Evolutionary conservation across 2,888 invertebrate species (phyloP).

Genomic region (Pharmacophagus antenor): DNA sequence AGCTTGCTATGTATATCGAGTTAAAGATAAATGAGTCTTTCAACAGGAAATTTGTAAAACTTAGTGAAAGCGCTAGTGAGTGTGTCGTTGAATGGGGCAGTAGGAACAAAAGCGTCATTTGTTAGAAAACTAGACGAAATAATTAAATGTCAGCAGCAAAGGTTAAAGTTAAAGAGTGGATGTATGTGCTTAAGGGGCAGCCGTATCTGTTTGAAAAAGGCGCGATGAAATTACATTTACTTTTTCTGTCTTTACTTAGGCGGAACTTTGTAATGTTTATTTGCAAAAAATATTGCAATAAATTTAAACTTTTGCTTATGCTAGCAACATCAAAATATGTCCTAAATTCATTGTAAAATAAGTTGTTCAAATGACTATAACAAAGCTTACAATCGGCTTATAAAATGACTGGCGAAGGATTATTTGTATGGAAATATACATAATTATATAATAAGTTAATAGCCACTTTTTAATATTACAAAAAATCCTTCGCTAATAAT

Average conservation of each 20-base stretch:
- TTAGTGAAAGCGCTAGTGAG: conserved; percentile 65
- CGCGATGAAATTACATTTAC: background rate
- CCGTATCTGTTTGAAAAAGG: background rate
- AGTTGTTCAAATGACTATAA: too few relatives aligned
- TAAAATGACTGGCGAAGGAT: too few relatives aligned
- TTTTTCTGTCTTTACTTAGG: background rate
- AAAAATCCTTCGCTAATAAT: too few relatives aligned
- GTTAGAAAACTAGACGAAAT: conserved; percentile 65
- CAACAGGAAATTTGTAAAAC: conserved; percentile 67
- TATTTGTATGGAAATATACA: too few relatives aligned
- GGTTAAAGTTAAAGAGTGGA: conserved; percentile 59
- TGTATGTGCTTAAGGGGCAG: conserved; percentile 18
- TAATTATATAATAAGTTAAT: too few relatives aligned
- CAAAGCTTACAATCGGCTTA: too few relatives aligned
- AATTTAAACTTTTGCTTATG: too few relatives aligned
- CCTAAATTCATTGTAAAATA: too few relatives aligned
- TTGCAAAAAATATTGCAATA: too few relatives aligned
- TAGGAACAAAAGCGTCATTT: conserved; percentile 73
- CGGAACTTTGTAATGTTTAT: background rate
- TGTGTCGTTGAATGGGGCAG: conserved; percentile 56
- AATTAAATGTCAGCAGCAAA: conserved; percentile 75
- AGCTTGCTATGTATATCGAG: conserved; percentile 56
- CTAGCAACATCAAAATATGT: too few relatives aligned
- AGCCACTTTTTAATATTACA: too few relatives aligned
- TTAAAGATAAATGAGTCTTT: conserved; percentile 65